Evolutionary conservation across 2,113 vertebrate species (phyloP).

Genomic region (Herpetotheres cachinnans): DNA sequence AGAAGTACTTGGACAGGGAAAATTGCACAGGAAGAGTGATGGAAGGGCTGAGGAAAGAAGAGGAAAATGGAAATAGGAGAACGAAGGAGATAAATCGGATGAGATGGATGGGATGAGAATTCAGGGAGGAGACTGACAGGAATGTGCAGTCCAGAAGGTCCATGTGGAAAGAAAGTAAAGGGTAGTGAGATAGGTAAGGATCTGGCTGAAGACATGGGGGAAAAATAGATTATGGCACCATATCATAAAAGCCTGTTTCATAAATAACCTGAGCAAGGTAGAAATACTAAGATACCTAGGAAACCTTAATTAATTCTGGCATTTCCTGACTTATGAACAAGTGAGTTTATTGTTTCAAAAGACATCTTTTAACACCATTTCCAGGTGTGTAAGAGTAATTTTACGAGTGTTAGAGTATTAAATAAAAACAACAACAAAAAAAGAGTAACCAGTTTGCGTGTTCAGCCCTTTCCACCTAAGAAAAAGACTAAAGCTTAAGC

Average conservation of each 20-base stretch:
- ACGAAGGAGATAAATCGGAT: neutral
- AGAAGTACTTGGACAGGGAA: neutral
- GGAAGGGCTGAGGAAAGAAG: neutral
- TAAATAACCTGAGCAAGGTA: neutral
- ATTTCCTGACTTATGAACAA: neutral
- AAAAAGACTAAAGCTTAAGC: neutral
- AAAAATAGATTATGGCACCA: neutral
- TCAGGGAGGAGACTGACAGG: neutral
- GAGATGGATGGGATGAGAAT: neutral
- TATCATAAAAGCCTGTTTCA: neutral
- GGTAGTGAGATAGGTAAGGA: neutral
- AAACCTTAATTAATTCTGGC: neutral
- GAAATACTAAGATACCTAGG: neutral
- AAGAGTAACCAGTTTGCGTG: neutral
- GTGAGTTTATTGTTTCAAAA: neutral
- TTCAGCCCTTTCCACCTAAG: neutral
- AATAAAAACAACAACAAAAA: neutral
- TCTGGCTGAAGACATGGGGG: neutral
- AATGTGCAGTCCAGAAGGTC: neutral
- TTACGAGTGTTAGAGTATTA: neutral
- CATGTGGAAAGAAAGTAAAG: neutral
- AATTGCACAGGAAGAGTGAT: neutral
- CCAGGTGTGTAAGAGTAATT: neutral
- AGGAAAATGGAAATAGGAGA: neutral
- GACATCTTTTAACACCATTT: neutral